These are phyloP conservation scores for Eugnorisma glareosa DNA, from an alignment of 2,888 invertebrate genomes.

Conservation along the genomic window DNA sequence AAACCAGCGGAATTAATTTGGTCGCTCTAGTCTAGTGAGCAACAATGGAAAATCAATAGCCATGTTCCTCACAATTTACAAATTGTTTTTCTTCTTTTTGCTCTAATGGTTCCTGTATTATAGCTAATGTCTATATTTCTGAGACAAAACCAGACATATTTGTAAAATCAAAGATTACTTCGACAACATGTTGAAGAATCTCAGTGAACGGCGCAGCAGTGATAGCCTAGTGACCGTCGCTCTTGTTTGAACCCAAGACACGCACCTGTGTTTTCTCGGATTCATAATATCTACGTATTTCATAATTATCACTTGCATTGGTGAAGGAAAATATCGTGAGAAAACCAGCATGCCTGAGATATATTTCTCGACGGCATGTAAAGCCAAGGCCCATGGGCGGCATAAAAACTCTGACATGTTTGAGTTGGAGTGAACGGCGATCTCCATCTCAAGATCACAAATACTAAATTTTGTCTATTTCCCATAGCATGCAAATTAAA, in stretches of 20 bases:
- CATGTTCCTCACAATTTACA: slow-evolving; percentile 18
- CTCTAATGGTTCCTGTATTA: not conserved
- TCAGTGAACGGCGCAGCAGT: too few species aligned
- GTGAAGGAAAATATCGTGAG: too few species aligned
- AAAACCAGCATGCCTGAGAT: too few species aligned
- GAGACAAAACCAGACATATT: not conserved
- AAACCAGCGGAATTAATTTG: slow-evolving; percentile 58
- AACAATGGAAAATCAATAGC: slow-evolving; percentile 48
- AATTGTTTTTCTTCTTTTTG: slow-evolving; percentile 2
- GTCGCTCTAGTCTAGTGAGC: slow-evolving; percentile 33
- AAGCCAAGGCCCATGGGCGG: too few species aligned
- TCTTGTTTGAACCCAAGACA: too few species aligned
- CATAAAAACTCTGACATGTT: too few species aligned
- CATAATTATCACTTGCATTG: too few species aligned
- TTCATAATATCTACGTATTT: too few species aligned
- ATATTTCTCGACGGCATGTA: too few species aligned
- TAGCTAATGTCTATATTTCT: not conserved
- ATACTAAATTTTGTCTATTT: slow-evolving; percentile 7
- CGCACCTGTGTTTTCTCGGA: too few species aligned
- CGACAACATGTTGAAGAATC: slow-evolving; percentile 10
- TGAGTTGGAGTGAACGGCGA: too few species aligned
- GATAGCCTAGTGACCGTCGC: too few species aligned
- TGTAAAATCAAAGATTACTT: not conserved
- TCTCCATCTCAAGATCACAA: not conserved
- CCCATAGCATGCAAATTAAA: not conserved